Evolutionary conservation across 2,113 vertebrate genomes (phyloP).

Genomic region (Bujurquina vittata): DNA sequence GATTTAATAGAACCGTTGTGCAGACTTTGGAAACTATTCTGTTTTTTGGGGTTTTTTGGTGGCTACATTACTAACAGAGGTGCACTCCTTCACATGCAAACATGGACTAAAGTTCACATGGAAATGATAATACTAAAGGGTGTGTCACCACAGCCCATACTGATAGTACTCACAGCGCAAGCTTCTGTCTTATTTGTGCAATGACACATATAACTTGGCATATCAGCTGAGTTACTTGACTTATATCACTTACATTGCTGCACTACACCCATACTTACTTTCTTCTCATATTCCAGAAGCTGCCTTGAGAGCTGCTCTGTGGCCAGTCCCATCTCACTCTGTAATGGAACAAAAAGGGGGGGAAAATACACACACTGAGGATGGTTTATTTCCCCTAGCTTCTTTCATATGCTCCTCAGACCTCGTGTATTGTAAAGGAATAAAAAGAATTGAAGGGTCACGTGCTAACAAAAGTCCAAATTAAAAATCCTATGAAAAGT

Average conservation of each 20-base stretch:
- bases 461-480: background rate
- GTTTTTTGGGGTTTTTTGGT: background rate
- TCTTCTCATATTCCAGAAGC: slow-evolving; percentile 93
- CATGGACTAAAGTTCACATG: background rate
- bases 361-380: background rate
- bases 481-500: background rate
- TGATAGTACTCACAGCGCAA: background rate
- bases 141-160: background rate
- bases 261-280: slow-evolving; percentile 79
- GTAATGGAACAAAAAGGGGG: slow-evolving; percentile 7
- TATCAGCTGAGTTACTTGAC: background rate
- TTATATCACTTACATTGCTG: background rate
- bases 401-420: no score
- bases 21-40: no score
- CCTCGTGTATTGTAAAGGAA: background rate
- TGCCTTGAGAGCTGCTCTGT: slow-evolving; percentile 95
- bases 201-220: background rate
- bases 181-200: background rate
- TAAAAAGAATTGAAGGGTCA: background rate
- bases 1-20: background rate
- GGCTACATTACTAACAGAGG: background rate
- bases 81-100: background rate
- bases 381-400: background rate
- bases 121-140: background rate
- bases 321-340: slow-evolving; percentile 99